Evolutionary conservation across 2,797 vertebrate species (phyloP), one percentile per base, ranked within the genome.

Genomic region (Sciaenops ocellatus): DNA sequence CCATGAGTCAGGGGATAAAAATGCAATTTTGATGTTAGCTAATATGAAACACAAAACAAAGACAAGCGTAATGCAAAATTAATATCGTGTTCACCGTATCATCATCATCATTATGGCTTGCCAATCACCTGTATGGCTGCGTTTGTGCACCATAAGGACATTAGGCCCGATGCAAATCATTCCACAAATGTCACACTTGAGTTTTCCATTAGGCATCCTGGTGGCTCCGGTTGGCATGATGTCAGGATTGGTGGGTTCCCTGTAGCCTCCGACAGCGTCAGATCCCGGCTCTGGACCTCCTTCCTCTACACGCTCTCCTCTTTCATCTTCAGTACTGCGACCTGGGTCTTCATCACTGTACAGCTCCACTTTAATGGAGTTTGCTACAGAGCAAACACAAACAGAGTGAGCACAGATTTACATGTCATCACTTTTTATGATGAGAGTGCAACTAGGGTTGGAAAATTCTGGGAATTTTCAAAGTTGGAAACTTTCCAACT

Each of bases 121-220:
- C n/a, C n/a, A 56, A 24, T 97, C 85, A 98, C 98, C 97, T 15
- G 97, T 99, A 93, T 99, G 97, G 93, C 98, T 98, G 90, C 97
- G 97, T 82, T 99, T 99, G 93, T 99, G 98, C 84, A 99, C 98
- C 97, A 99, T 99, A 34, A 99, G 96, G 78, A 99, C 98, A 75
- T 98, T 99, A 85, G 98, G 97, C 41, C 98, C 97, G 18, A 99
- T 98, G 91, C 98, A 99, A 90, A 98, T 97, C 98, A 98, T 99
- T 74, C 98, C 98, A 42, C 98, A 99, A 86, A 99, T 93, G 69
- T 99, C 97, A 78, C 98, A 99, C 84, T 98, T 98, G 65, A 99
- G 95, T 83, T 98, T 99, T 91, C 98, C 98, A n/a, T 98, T 99
- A 82, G 98, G 97, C 66, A 98, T 90, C 60, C 97, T 96, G 83